A percentile compares a stretch with the other conserved stretches of the same genome.
Conservation (phyloP, 2,113 vertebrate species). For the Eolophus roseicapilla region DNA sequence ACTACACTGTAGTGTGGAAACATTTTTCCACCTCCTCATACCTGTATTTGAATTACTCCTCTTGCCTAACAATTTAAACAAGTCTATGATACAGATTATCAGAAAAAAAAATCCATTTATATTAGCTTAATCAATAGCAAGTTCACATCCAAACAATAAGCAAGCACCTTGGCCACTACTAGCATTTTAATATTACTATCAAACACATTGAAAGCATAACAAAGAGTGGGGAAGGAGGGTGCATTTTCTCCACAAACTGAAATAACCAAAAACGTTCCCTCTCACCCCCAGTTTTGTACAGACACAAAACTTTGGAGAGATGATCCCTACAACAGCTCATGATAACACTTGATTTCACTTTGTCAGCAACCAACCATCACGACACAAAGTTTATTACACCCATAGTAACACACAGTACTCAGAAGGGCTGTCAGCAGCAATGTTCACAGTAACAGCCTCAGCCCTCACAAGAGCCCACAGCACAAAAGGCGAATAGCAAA, state of each 20-base stretch:
- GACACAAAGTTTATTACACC: neutral
- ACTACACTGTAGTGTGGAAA: neutral
- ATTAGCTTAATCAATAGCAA: neutral
- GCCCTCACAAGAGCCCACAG: neutral
- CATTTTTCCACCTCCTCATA: neutral
- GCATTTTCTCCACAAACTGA: neutral
- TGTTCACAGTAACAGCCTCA: accelerated
- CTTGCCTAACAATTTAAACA: neutral
- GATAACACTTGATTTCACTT: neutral
- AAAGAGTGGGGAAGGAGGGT: neutral
- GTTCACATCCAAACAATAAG: neutral
- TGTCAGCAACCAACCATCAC: neutral
- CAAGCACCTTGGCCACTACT: neutral
- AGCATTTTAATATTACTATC: neutral
- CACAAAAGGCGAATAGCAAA: neutral
- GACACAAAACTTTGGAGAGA: neutral
- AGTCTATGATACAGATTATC: neutral
- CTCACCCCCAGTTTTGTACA: neutral
- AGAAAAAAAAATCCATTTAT: neutral
- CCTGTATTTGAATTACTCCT: neutral
- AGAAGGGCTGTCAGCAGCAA: neutral
- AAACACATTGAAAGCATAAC: neutral
- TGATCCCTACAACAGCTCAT: neutral
- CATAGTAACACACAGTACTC: neutral
- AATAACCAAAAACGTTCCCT: accelerated